phyloP scores from a whole-genome alignment of 2,113 vertebrate genomes.

The Apteryx mantelli region DNA sequence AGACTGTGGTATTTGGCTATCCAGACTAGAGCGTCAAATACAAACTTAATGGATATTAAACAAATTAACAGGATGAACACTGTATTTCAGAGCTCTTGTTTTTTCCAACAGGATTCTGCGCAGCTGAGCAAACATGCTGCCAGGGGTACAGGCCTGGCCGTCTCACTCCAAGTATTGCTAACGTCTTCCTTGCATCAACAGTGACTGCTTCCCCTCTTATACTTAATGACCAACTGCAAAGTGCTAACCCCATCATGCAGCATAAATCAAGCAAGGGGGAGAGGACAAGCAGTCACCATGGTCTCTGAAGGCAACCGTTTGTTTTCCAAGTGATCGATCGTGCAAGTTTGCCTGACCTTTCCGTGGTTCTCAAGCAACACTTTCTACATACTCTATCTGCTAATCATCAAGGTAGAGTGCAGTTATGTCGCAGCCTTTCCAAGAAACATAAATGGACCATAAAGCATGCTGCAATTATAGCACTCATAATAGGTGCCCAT shows the following conservation, averaged over 20 bases:
- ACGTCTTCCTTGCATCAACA: background rate
- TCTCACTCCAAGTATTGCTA: accelerated
- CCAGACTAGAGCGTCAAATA: background rate
- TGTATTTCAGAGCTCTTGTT: background rate
- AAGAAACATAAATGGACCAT: background rate
- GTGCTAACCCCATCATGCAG: background rate
- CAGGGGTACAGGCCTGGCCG: background rate
- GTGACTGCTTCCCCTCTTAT: background rate
- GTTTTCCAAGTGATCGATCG: background rate
- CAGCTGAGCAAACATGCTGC: background rate
- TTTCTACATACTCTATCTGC: background rate
- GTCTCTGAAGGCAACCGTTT: background rate
- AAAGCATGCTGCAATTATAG: background rate
- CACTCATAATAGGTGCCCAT: background rate
- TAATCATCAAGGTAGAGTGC: background rate
- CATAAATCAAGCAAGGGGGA: background rate
- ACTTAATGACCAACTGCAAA: background rate
- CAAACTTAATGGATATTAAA: background rate
- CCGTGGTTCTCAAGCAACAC: accelerated
- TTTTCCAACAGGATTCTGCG: background rate
- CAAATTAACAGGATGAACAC: background rate
- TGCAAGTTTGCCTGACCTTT: background rate
- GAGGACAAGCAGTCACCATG: accelerated
- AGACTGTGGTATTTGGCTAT: background rate
- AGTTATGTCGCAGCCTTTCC: background rate